These are phyloP conservation scores for Trachurus trachurus DNA, from an alignment of 2,797 vertebrate species.

Conservation along the genomic window DNA sequence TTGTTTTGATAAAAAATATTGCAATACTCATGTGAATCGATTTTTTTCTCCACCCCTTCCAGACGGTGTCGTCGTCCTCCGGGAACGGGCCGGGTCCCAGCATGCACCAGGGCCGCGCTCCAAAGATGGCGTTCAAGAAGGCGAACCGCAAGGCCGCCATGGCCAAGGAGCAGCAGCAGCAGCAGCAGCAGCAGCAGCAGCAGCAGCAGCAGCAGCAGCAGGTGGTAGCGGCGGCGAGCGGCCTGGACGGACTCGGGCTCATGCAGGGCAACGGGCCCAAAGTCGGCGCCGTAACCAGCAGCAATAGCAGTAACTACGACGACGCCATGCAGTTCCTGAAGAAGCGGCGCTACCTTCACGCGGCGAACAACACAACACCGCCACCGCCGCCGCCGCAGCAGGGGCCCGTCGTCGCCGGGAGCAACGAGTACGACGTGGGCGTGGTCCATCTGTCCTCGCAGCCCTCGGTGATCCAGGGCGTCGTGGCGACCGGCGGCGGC, in stretches of 20 bases:
- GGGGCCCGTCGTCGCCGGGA: constrained; percentile 26
- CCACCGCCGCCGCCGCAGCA: constrained; percentile 1
- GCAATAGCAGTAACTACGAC: constrained; percentile 93
- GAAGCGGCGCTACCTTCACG: constrained; percentile 96
- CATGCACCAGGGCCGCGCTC: constrained; percentile 89
- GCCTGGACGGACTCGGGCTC: constrained; percentile 89
- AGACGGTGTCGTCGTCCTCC: too few species aligned
- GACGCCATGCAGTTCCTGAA: constrained; percentile 99
- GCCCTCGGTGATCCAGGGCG: constrained; percentile 92
- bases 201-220: too few species aligned
- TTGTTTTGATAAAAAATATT: too few species aligned
- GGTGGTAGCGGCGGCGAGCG: too few species aligned
- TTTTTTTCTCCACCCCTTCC: too few species aligned
- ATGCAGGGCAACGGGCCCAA: constrained; percentile 90
- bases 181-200: too few species aligned
- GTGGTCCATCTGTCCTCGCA: constrained; percentile 91
- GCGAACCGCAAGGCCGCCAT: constrained; percentile 87
- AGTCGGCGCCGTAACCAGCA: constrained; percentile 70
- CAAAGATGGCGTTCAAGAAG: constrained; percentile 96
- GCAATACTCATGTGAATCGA: too few species aligned
- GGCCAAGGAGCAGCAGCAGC: constrained; percentile 76
- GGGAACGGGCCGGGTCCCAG: constrained; percentile 83
- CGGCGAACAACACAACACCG: constrained; percentile 88
- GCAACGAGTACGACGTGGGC: constrained; percentile 88
- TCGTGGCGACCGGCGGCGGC: constrained; percentile 54